Conservation (phyloP, 2,113 vertebrate species). For the Pygoscelis adeliae region DNA sequence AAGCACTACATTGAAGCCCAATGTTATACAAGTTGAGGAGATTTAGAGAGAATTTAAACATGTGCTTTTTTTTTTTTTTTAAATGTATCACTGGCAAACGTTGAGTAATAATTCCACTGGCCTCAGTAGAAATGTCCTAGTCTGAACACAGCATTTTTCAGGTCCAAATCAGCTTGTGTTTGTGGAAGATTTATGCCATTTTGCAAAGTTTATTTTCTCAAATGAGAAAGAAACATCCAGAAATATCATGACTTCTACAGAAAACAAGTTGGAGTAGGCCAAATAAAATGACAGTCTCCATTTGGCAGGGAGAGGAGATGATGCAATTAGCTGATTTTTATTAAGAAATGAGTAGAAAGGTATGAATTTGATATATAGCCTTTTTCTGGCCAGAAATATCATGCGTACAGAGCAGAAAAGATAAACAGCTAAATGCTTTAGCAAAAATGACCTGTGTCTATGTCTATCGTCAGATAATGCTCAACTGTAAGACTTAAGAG, state of each 20-base stretch:
- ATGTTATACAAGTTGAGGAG: background rate
- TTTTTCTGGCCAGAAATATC: background rate
- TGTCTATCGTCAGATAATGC: background rate
- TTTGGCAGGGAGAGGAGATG: background rate
- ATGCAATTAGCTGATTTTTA: slow-evolving; percentile 28
- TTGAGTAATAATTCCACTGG: background rate
- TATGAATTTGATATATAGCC: background rate
- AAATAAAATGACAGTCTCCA: background rate
- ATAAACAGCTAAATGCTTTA: background rate
- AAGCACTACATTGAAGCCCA: background rate
- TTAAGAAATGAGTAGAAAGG: background rate
- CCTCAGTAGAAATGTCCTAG: background rate
- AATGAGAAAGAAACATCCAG: slow-evolving; percentile 31
- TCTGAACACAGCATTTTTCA: background rate
- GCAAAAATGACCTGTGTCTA: background rate
- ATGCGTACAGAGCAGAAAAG: background rate
- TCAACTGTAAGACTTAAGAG: background rate
- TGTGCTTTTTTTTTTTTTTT: too few relatives aligned
- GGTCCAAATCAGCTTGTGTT: background rate
- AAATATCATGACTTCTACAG: background rate
- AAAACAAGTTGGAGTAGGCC: background rate
- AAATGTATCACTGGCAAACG: background rate
- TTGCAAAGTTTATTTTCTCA: slow-evolving; percentile 28
- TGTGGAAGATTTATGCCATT: background rate
- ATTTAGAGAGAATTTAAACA: background rate